Percentiles rank a stretch among this genome's conserved stretches.
Evolutionary conservation across 1,140 invertebrate genomes (phyloP).

Genomic region (Copidosoma floridanum): DNA sequence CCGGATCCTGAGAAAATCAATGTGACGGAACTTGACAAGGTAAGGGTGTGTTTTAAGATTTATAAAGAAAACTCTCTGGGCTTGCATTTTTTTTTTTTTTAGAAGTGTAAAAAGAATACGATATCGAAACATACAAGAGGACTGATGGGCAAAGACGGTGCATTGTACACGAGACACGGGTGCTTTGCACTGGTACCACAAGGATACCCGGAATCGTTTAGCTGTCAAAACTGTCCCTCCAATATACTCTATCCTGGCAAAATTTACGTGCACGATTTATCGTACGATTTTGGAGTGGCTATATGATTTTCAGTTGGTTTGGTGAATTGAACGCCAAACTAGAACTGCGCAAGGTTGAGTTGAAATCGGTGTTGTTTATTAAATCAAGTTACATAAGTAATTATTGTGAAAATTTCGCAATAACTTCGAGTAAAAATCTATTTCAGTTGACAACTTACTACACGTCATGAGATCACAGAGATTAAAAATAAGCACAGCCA

Average conservation of each 20-base stretch:
- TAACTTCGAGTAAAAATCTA: too few relatives aligned
- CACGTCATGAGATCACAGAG: too few relatives aligned
- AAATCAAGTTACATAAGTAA: too few relatives aligned
- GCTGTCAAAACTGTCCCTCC: slow-evolving; percentile 56
- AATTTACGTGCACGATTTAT: slow-evolving; percentile 56
- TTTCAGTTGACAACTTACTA: too few relatives aligned
- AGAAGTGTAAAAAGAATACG: neutral
- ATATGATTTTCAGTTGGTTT: too few relatives aligned
- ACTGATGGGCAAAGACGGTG: slow-evolving; percentile 57
- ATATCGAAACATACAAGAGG: neutral
- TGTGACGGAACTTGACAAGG: slow-evolving; percentile 23
- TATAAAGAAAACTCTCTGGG: too few relatives aligned
- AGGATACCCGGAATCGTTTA: slow-evolving; percentile 63
- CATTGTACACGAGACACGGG: slow-evolving; percentile 57
- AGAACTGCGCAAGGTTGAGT: too few relatives aligned
- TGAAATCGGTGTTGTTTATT: too few relatives aligned
- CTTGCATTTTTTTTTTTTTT: neutral
- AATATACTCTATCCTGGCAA: slow-evolving; percentile 57
- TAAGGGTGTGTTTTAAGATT: too few relatives aligned
- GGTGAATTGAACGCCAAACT: too few relatives aligned
- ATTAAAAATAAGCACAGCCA: too few relatives aligned
- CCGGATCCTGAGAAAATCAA: slow-evolving; percentile 33
- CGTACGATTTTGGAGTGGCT: slow-evolving; percentile 56
- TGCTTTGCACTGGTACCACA: slow-evolving; percentile 66
- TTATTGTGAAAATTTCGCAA: too few relatives aligned